Conservation (phyloP, 2,113 vertebrate genomes). For the Bagarius yarrelli region DNA sequence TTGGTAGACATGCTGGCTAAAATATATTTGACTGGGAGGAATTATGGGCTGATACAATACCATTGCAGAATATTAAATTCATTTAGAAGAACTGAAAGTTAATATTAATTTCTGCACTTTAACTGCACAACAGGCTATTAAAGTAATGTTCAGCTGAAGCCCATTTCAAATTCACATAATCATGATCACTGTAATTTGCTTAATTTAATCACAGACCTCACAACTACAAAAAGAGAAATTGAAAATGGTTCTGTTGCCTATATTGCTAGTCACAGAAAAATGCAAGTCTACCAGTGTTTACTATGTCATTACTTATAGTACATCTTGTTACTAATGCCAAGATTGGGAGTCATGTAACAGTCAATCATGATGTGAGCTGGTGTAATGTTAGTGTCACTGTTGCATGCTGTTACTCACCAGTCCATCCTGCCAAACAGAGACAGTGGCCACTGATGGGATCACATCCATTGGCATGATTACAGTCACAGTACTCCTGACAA, state of each 20-base stretch:
- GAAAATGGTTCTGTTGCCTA: background rate
- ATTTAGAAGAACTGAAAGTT: conserved; percentile 16
- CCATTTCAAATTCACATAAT: conserved; percentile 16
- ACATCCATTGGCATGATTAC: conserved; percentile 88
- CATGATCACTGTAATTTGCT: conserved; percentile 1
- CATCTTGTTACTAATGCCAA: background rate
- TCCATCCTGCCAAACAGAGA: conserved; percentile 93
- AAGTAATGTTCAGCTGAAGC: conserved; percentile 7
- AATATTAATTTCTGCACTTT: background rate
- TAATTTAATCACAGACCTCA: conserved; percentile 13
- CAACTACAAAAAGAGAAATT: background rate
- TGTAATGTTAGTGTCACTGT: conserved; percentile 26
- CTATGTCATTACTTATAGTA: background rate
- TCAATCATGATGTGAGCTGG: conserved; percentile 16
- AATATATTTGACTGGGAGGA: background rate
- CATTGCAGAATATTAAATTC: conserved; percentile 2
- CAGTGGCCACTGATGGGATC: conserved; percentile 89
- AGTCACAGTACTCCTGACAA: conserved; percentile 89
- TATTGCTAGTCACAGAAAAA: background rate
- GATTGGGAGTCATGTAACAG: conserved; percentile 1
- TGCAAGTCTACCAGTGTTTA: background rate
- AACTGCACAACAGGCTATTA: conserved; percentile 24
- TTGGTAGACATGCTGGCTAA: conserved; percentile 4
- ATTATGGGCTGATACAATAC: background rate
- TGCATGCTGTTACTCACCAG: conserved; percentile 74